Conservation (phyloP, 2,797 vertebrate genomes). For the Graptemys geographica region DNA sequence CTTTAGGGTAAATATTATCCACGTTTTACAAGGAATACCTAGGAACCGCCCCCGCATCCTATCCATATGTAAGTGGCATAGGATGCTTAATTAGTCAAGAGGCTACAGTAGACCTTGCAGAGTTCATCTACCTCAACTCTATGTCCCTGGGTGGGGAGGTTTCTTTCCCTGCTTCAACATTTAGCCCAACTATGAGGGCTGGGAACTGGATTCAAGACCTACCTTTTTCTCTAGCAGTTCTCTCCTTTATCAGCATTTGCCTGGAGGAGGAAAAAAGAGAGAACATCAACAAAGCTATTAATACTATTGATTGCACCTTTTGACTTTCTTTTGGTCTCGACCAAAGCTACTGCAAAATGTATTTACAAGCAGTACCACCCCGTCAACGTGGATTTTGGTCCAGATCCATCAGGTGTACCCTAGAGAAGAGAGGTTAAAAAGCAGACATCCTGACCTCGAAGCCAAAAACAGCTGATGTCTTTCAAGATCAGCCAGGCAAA, state of each 20-base stretch:
- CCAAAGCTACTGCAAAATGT: background rate
- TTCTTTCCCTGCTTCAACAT: too few species aligned
- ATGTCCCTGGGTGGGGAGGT: too few species aligned
- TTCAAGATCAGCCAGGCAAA: constrained; percentile 60
- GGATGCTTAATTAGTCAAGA: too few species aligned
- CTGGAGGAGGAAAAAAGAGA: background rate
- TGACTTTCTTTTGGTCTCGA: background rate
- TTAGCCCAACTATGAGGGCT: background rate
- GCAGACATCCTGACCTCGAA: constrained; percentile 62
- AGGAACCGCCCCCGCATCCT: too few species aligned
- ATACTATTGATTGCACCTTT: rapidly evolving
- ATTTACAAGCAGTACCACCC: constrained; percentile 19
- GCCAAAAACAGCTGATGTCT: constrained; percentile 70
- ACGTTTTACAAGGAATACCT: too few species aligned
- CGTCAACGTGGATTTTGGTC: background rate
- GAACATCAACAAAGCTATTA: background rate
- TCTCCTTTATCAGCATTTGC: background rate
- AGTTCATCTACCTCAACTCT: too few species aligned
- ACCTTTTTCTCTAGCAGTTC: background rate
- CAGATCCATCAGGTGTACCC: constrained; percentile 55
- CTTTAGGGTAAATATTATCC: too few species aligned
- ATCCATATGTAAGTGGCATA: too few species aligned
- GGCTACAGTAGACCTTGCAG: too few species aligned
- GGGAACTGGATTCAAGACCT: background rate
- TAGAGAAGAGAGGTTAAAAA: constrained; percentile 66